phyloP scores from a whole-genome alignment of 2,888 invertebrate species.

The Trissolcus brochymenae region DNA sequence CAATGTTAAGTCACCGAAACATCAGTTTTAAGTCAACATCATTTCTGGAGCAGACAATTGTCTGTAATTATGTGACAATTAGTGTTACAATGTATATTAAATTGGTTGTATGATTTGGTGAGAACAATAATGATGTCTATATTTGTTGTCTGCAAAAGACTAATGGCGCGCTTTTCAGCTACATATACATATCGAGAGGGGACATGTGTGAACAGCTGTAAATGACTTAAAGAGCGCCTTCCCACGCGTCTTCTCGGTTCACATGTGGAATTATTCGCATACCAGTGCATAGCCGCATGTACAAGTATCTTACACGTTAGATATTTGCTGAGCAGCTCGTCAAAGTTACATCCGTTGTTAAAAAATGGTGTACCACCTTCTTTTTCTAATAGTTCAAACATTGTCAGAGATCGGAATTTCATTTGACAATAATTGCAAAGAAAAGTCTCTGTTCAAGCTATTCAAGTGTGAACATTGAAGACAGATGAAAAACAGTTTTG shows the following conservation, averaged over 20 bases:
- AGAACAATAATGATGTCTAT: slow-evolving; percentile 34
- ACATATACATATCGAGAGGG: slow-evolving; percentile 47
- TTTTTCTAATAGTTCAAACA: no score
- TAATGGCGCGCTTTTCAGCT: slow-evolving; percentile 41
- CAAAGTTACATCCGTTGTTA: slow-evolving; percentile 49
- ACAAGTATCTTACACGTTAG: slow-evolving; percentile 39
- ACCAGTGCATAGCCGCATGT: slow-evolving; percentile 57
- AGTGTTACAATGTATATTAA: no score
- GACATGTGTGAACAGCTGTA: slow-evolving; percentile 74
- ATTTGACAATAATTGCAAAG: no score
- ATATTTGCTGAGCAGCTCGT: slow-evolving; percentile 19
- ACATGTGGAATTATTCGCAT: slow-evolving; percentile 64
- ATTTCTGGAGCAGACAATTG: no score
- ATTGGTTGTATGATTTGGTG: slow-evolving; percentile 1
- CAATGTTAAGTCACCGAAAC: no score
- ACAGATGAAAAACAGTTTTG: neutral
- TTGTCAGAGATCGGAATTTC: no score
- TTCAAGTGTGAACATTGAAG: no score
- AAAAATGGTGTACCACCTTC: neutral
- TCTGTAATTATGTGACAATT: no score
- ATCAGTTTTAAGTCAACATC: no score
- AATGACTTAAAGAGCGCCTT: slow-evolving; percentile 67
- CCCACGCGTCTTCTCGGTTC: slow-evolving; percentile 72
- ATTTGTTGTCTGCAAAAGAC: slow-evolving; percentile 43
- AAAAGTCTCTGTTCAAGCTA: no score